These are phyloP conservation scores for Cygnus buccinator DNA, from an alignment of 2,113 vertebrate species.

Conservation along the genomic window DNA sequence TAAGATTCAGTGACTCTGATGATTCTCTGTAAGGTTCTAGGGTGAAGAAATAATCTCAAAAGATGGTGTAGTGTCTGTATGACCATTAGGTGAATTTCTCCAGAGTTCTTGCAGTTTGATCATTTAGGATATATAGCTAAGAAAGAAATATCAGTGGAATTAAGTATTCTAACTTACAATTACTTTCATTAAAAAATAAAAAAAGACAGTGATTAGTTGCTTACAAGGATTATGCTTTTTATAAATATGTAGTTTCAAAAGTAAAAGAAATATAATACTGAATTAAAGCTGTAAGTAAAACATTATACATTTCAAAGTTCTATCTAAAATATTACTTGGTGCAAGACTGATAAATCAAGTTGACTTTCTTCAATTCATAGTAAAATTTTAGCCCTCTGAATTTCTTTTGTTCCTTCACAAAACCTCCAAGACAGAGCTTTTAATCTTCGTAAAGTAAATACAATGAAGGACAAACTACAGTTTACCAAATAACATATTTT, in stretches of 20 bases:
- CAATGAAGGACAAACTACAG: background rate
- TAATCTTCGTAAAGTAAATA: background rate
- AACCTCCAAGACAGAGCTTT: background rate
- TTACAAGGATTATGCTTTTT: background rate
- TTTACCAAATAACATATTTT: background rate
- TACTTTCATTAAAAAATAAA: background rate
- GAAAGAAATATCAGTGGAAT: background rate
- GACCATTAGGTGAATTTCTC: background rate
- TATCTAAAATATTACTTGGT: background rate
- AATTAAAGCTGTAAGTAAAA: background rate
- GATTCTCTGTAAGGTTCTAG: background rate
- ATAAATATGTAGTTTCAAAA: background rate
- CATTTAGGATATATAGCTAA: background rate
- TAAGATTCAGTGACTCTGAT: background rate
- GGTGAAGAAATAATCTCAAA: conserved; percentile 27
- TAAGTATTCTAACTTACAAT: background rate
- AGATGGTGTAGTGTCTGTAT: background rate
- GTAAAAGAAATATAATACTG: background rate
- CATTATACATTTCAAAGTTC: background rate
- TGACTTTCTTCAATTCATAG: background rate
- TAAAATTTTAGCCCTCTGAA: background rate
- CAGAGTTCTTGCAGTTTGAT: background rate
- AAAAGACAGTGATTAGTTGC: background rate
- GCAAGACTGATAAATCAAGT: background rate
- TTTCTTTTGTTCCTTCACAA: background rate